Percentiles rank a stretch among this genome's conserved stretches.
Evolutionary conservation across 2,797 vertebrate genomes (phyloP).

Genomic region (Macropodus opercularis): DNA sequence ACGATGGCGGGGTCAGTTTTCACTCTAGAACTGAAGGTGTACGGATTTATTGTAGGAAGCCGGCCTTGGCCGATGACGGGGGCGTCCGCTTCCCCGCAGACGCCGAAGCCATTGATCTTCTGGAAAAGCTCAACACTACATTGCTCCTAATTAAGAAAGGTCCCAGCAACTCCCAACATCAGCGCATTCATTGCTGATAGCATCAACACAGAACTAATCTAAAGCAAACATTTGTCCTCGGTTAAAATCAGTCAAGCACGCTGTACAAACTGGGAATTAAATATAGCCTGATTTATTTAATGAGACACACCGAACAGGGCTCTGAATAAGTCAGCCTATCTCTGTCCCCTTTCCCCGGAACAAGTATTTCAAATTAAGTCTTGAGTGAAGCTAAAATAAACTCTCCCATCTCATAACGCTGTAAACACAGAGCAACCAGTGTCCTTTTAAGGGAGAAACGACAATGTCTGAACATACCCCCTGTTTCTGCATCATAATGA

Average conservation of each 20-base stretch:
- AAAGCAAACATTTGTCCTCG: conserved; percentile 72
- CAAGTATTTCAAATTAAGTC: conserved; percentile 57
- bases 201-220: conserved; percentile 55
- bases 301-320: conserved; percentile 17
- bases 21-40: conserved; percentile 62
- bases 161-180: conserved; percentile 47
- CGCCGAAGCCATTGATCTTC: conserved; percentile 67
- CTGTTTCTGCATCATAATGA: conserved; percentile 44
- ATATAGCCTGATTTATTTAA: conserved; percentile 46
- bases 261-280: conserved; percentile 37
- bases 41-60: conserved; percentile 71
- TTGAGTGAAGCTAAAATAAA: conserved; percentile 63
- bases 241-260: conserved; percentile 24
- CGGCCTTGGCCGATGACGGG: conserved; percentile 57
- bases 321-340: conserved; percentile 13
- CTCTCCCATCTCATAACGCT: conserved; percentile 42
- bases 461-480: conserved; percentile 53
- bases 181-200: conserved; percentile 36
- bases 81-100: conserved; percentile 51
- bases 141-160: conserved; percentile 60
- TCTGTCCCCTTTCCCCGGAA: conserved; percentile 29
- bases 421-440: conserved; percentile 42
- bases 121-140: conserved; percentile 71
- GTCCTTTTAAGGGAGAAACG: conserved; percentile 62
- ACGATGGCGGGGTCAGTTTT: conserved; percentile 68